Evolutionary conservation across 2,888 invertebrate genomes (phyloP).

Genomic region (Cyclophora punctaria): DNA sequence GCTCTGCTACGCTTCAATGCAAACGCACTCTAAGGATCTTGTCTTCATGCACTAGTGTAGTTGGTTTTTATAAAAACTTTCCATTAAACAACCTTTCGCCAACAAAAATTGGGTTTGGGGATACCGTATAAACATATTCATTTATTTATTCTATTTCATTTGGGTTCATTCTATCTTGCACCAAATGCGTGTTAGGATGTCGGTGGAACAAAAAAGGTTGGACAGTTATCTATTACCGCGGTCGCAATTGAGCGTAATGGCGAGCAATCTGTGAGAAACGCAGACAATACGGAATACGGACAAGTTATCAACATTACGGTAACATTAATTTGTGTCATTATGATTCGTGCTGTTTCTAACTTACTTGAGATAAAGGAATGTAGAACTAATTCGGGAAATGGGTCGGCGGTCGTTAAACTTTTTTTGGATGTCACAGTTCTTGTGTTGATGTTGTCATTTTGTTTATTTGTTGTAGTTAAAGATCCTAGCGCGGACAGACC

Average conservation of each 20-base stretch:
- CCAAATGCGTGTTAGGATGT: constrained; percentile 11
- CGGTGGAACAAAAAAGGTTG: constrained; percentile 21
- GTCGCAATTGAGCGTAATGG: constrained; percentile 54
- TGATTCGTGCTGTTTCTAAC: constrained; percentile 30
- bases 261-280: constrained; percentile 56
- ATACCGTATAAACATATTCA: too few species aligned
- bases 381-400: constrained; percentile 19
- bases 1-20: too few species aligned
- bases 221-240: constrained; percentile 44
- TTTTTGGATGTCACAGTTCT: background rate
- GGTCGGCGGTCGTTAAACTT: constrained; percentile 2
- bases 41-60: too few species aligned
- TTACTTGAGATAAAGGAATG: constrained; percentile 15
- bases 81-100: too few species aligned
- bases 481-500: too few species aligned
- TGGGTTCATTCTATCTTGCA: background rate
- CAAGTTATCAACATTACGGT: constrained; percentile 58
- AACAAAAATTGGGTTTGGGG: too few species aligned
- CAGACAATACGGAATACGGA: constrained; percentile 58
- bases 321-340: constrained; percentile 41
- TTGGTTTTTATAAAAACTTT: too few species aligned
- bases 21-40: too few species aligned
- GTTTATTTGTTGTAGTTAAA: too few species aligned
- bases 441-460: too few species aligned
- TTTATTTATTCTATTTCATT: too few species aligned